Evolutionary conservation across 2,113 vertebrate species (phyloP).

Genomic region (Hepsetus odoe): DNA sequence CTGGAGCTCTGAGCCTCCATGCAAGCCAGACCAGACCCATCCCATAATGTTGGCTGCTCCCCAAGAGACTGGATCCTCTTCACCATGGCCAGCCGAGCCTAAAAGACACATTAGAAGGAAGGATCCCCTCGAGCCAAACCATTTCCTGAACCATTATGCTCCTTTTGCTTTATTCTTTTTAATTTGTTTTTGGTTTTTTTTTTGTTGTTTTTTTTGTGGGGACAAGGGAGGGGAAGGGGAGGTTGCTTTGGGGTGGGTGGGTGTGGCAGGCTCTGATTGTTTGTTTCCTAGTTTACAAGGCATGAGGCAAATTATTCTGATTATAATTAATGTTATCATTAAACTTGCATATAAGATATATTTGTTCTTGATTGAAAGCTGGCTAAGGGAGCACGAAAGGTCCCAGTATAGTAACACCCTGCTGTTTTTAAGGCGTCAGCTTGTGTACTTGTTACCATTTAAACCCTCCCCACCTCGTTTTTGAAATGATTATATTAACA

Average conservation of each 20-base stretch:
- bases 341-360: constrained; percentile 79
- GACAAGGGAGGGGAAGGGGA: constrained; percentile 8
- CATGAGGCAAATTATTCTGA: constrained; percentile 87
- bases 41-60: constrained; percentile 37
- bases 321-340: constrained; percentile 72
- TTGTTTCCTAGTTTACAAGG: constrained; percentile 91
- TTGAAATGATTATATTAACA: constrained; percentile 67
- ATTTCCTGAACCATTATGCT: constrained; percentile 48
- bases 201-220: constrained; percentile 67
- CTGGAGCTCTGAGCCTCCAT: constrained; percentile 33
- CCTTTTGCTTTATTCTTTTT: constrained; percentile 53
- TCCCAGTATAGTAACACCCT: constrained; percentile 64
- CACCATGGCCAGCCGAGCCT: constrained; percentile 26
- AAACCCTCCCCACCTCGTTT: constrained; percentile 33
- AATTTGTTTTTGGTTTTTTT: constrained; percentile 53
- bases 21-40: constrained; percentile 38
- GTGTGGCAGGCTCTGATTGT: constrained; percentile 80
- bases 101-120: constrained; percentile 58
- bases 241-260: constrained; percentile 71
- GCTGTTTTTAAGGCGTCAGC: constrained; percentile 61
- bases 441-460: constrained; percentile 74
- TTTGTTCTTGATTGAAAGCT: constrained; percentile 74
- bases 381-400: constrained; percentile 71
- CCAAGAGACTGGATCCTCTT: constrained; percentile 50
- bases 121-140: constrained; percentile 55